phyloP scores from a whole-genome alignment of 2,888 invertebrate genomes.

The Cinara cedri region DNA sequence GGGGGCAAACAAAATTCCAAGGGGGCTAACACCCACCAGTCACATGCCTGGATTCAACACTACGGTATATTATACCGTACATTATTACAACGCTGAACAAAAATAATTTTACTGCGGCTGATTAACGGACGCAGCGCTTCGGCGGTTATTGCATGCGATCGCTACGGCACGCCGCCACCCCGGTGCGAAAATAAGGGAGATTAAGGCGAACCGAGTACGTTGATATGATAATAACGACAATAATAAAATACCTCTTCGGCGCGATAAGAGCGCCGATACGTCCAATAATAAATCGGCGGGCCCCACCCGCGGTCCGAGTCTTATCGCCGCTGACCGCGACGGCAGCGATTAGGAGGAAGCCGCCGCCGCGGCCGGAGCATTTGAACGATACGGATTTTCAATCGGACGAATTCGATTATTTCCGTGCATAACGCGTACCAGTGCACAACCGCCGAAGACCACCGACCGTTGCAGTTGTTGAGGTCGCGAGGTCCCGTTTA shows the following conservation, averaged over 20 bases:
- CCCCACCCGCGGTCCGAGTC: slow-evolving; percentile 39
- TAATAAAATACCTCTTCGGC: too few species aligned
- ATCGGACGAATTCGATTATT: slow-evolving; percentile 21
- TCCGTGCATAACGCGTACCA: slow-evolving; percentile 15
- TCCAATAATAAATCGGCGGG: slow-evolving; percentile 47
- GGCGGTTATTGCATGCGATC: too few species aligned
- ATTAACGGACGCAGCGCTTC: too few species aligned
- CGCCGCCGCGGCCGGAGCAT: slow-evolving; percentile 19
- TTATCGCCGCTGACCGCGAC: slow-evolving; percentile 17
- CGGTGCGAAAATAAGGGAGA: slow-evolving; percentile 1
- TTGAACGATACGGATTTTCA: slow-evolving; percentile 39
- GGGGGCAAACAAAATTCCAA: too few species aligned
- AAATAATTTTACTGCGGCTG: too few species aligned
- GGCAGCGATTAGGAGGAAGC: slow-evolving; percentile 1
- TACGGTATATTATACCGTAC: too few species aligned
- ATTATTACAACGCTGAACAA: too few species aligned
- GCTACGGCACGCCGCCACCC: too few species aligned
- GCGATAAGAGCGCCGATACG: slow-evolving; percentile 29
- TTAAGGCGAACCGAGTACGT: neutral
- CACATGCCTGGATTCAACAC: too few species aligned
- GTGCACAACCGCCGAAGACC: slow-evolving; percentile 6
- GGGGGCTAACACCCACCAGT: too few species aligned
- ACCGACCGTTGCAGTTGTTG: neutral
- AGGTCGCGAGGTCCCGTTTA: neutral
- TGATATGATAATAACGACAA: too few species aligned